Evolutionary conservation across 2,888 invertebrate species (phyloP), one percentile per base, ranked within the genome.

Genomic region (Hirtodrosophila cameraria): DNA sequence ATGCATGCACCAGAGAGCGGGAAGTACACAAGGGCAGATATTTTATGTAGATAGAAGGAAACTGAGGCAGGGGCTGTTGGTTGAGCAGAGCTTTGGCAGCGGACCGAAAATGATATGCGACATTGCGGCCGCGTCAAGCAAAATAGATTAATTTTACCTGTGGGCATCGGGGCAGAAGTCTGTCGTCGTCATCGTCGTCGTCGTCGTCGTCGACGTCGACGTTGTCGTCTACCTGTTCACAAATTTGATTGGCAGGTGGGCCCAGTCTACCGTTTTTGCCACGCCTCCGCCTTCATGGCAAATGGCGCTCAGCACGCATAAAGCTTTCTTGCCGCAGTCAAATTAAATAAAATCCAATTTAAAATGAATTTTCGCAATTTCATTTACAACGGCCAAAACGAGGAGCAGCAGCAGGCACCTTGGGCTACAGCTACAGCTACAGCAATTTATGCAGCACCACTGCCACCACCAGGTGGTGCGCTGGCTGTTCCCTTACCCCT

Each of bases 341-440:
- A 80, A 82, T 81, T 79, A 86, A 86, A 86, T 87, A 85, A 86
- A 86, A 86, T 86, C 81, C 83, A 86, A 85, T 86, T 85, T 87
- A 83, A 82, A 86, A 85, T 83, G 81, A 83, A 85, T 85, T 83
- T 86, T 83, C 66, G 66, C 70, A 70, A 83, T 81, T 85, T 85
- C 75, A 79, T 82, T 79, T 76, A 84, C 81, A 75, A 64, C 69
- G 61, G 20, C 27, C 12, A 46, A 58, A 41, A 31, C 25, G 12
- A 39, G 38, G 31, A 52, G 39, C 31, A 52, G 39, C 31, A 52
- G 50, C 69, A 48, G 52, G 42, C 59, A 54, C 65, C 59, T 57
- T 45, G 53, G 59, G 64, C 52, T 50, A 70, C 39, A 27, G 33
- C 80, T 79, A 82, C 71, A 53, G 64, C 52, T 50, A 70, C 39